Evolutionary conservation across 2,797 vertebrate species (phyloP).

Genomic region (Pogoniulus pusillus): DNA sequence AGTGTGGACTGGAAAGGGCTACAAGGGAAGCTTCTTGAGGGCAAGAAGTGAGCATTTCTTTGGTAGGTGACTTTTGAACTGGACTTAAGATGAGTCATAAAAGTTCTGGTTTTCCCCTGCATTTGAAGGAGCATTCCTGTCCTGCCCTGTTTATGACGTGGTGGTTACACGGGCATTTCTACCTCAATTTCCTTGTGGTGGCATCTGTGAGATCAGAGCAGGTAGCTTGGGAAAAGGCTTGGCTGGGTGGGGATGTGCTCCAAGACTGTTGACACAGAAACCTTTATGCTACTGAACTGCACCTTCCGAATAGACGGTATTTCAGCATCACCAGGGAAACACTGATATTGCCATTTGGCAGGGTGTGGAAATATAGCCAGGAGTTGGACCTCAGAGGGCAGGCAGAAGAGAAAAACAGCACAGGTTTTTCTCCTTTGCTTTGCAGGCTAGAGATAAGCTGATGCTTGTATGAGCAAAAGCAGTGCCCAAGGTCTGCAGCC

Average conservation of each 20-base stretch:
- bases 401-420: constrained; percentile 17
- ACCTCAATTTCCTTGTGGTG: background rate
- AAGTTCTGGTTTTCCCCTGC: background rate
- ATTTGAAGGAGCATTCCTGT: background rate
- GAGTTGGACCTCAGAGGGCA: background rate
- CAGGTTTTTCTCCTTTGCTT: background rate
- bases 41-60: background rate
- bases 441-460: background rate
- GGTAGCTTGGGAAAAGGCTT: background rate
- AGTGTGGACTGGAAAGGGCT: background rate
- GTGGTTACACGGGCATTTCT: background rate
- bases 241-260: background rate
- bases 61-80: background rate
- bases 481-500: background rate
- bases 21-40: background rate
- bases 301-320: background rate
- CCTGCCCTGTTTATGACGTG: background rate
- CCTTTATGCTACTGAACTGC: background rate
- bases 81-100: background rate
- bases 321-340: background rate
- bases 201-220: accelerated
- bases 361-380: background rate
- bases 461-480: background rate
- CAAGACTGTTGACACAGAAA: background rate
- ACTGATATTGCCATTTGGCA: background rate